These are phyloP conservation scores for Rostratula benghalensis DNA, from an alignment of 2,113 vertebrate genomes.

Conservation along the genomic window DNA sequence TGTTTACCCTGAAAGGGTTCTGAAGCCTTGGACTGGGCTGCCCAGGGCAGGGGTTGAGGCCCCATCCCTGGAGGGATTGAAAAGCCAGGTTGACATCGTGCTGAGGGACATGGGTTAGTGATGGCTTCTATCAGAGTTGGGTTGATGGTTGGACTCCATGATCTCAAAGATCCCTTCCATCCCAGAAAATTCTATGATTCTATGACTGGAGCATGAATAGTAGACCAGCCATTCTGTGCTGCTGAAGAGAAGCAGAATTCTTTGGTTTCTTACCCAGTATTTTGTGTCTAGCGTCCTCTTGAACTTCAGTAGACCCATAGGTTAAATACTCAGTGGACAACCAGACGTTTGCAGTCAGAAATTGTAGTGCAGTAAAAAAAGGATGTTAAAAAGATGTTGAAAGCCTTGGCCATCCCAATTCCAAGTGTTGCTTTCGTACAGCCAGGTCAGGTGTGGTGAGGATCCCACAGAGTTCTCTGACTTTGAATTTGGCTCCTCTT, in stretches of 20 bases:
- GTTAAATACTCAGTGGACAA: neutral
- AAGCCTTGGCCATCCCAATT: neutral
- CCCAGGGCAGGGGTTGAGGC: no score
- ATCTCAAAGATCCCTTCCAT: no score
- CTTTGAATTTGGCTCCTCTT: neutral
- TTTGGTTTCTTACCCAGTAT: neutral
- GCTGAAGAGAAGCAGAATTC: neutral
- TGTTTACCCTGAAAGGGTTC: no score
- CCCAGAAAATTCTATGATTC: no score
- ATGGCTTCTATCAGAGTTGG: no score
- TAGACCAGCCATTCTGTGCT: neutral
- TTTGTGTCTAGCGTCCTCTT: neutral
- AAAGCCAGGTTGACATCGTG: no score
- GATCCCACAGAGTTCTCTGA: neutral
- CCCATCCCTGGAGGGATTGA: no score
- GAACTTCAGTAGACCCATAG: neutral
- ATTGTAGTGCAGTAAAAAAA: neutral
- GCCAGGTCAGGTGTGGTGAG: neutral
- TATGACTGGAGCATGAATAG: neutral
- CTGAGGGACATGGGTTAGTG: no score
- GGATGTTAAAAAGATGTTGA: neutral
- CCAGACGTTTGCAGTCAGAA: neutral
- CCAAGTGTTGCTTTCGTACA: neutral
- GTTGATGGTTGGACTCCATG: no score
- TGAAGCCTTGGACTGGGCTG: no score